Base-by-base conservation (phyloP, 2,797 vertebrate species). In the Pachyuromys duprasi region DNA sequence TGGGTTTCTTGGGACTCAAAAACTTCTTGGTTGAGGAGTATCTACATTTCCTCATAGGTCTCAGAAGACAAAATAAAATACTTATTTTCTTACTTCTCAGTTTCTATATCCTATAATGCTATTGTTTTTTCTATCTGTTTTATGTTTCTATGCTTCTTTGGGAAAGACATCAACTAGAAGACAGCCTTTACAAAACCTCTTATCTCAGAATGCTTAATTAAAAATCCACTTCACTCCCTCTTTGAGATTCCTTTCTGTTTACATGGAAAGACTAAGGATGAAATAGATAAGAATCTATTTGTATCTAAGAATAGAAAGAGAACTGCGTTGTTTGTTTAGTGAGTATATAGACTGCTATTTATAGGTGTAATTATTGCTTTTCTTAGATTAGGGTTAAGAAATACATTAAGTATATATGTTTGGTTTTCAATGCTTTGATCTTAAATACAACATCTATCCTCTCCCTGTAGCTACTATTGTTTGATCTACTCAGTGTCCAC, bases 341-440 rank as follows among this genome's bases (percentile, higher is more conserved):
- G 70, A 96, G 33, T 83, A 87, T 26, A 83, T 26, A 93, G 53
- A 89, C 28, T 70, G 8, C 94, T 97, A 97, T 97, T 97, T 97
- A 97, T 95, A 96, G 92, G n/a, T 57, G 67, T 67, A 94, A 90
- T 92, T 82, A 14, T 78, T 95, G 83, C 42, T 93, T 95, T 94
- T 72, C 79, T 93, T 91, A 97, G 81, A 96, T 94, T 95, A 95
- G 33, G 36, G 82, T 69, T 90, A 95, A 88, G 67, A 92, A 96
- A 63, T 70, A 0, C 39, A 39, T 78, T 93, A 91, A 94, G 1
- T 45, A 82, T 74, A 67, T 0, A 9, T 70, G n/a, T 45, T 14
- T 8, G 1, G 9, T 83, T 96, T 49, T 75, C 18, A 15, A 14
- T 31, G 86, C 62, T 75, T 92, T 12, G 14, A 60, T 90, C 36